Evolutionary conservation across 2,113 vertebrate genomes (phyloP).

Genomic region (Spilogale gracilis): DNA sequence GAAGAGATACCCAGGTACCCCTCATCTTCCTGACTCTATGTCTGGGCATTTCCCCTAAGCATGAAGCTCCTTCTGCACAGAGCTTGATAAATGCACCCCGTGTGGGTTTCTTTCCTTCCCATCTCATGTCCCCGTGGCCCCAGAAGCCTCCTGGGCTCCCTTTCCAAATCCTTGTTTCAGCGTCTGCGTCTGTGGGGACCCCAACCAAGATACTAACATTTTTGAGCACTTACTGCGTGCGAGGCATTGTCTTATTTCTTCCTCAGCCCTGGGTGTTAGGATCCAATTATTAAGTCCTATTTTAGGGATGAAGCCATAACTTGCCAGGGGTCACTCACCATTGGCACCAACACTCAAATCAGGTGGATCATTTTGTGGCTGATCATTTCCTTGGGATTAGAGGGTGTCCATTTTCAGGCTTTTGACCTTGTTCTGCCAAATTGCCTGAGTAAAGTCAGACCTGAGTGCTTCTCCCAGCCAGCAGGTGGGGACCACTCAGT

Average conservation of each 20-base stretch:
- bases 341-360: neutral
- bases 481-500: too few relatives aligned
- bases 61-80: neutral
- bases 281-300: neutral
- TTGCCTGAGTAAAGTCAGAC: neutral
- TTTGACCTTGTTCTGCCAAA: neutral
- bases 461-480: neutral
- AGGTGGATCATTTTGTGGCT: neutral
- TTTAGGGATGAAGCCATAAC: neutral
- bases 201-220: neutral
- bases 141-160: neutral
- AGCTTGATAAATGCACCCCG: neutral
- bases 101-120: neutral
- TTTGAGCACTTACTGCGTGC: neutral
- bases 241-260: neutral
- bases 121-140: accelerated
- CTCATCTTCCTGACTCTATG: neutral
- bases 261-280: neutral
- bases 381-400: neutral
- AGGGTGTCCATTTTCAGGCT: neutral
- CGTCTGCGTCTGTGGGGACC: neutral
- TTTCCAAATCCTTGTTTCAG: neutral
- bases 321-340: neutral
- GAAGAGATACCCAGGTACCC: neutral
- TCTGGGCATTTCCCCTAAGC: neutral